Evolutionary conservation across 53 echinoderm and acorn worm genomes (phyloP).

Genomic region (Henricia sp.): DNA sequence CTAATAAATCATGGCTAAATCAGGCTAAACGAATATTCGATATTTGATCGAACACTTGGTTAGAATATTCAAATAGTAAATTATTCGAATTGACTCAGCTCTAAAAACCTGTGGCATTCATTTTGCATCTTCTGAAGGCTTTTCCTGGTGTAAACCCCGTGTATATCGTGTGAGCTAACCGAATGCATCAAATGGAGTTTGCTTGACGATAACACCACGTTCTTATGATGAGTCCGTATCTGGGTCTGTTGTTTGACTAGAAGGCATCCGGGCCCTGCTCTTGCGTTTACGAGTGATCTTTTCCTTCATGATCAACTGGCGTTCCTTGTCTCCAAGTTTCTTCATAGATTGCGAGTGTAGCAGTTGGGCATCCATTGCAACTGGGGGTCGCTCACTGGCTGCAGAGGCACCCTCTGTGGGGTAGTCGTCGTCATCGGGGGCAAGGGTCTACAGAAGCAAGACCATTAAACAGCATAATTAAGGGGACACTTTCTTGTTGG

Average conservation of each 20-base stretch:
- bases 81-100: no score
- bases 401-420: slow-evolving; percentile 1
- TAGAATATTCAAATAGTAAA: no score
- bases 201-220: no score
- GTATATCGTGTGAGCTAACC: no score
- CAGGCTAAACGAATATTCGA: no score
- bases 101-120: no score
- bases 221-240: slow-evolving; percentile 99
- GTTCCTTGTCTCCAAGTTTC: slow-evolving; percentile 74
- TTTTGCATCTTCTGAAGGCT: no score
- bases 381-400: slow-evolving; percentile 51
- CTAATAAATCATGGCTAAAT: no score
- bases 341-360: slow-evolving; percentile 58
- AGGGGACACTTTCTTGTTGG: not conserved
- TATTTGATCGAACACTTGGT: no score
- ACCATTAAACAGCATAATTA: not conserved
- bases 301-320: slow-evolving; percentile 83
- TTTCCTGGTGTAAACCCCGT: no score
- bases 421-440: slow-evolving; percentile 74
- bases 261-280: slow-evolving; percentile 45
- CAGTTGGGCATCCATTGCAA: slow-evolving; percentile 6
- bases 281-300: slow-evolving; percentile 65
- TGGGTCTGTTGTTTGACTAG: slow-evolving; percentile 86
- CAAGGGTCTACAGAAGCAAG: slow-evolving; percentile 33
- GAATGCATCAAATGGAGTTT: no score